Evolutionary conservation across 2,888 invertebrate species (phyloP).

Genomic region (Bombyx huttoni): DNA sequence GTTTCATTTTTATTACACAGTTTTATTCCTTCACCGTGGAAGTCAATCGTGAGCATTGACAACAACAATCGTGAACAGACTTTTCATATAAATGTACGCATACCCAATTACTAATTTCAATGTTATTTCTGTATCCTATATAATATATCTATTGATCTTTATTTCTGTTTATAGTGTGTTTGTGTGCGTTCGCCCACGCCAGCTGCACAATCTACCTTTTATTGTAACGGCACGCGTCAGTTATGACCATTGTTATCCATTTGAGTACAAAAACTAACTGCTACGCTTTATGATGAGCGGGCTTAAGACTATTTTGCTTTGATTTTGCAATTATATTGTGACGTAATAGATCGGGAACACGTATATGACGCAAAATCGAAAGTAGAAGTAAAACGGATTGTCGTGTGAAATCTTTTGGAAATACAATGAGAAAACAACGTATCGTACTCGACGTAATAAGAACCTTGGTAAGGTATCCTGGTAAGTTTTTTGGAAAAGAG

Average conservation of each 20-base stretch:
- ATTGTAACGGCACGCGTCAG: conserved; percentile 56
- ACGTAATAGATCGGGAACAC: background rate
- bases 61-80: too few species aligned
- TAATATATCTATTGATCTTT: conserved; percentile 2
- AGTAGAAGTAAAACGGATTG: background rate
- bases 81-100: too few species aligned
- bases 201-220: conserved; percentile 53
- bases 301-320: conserved; percentile 1
- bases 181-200: conserved; percentile 45
- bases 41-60: too few species aligned
- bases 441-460: too few species aligned
- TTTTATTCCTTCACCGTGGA: too few species aligned
- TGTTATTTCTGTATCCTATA: background rate
- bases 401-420: background rate
- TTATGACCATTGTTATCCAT: conserved; percentile 26
- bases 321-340: conserved; percentile 9
- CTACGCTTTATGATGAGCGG: background rate
- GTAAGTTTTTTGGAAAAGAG: too few species aligned
- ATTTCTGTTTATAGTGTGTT: conserved; percentile 11
- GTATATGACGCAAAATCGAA: background rate
- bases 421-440: too few species aligned
- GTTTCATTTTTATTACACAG: too few species aligned
- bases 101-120: background rate
- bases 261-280: conserved; percentile 5
- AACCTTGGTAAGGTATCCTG: too few species aligned